phyloP scores from a whole-genome alignment of 2,888 invertebrate species.

The Mesorhabditis sp. region DNA sequence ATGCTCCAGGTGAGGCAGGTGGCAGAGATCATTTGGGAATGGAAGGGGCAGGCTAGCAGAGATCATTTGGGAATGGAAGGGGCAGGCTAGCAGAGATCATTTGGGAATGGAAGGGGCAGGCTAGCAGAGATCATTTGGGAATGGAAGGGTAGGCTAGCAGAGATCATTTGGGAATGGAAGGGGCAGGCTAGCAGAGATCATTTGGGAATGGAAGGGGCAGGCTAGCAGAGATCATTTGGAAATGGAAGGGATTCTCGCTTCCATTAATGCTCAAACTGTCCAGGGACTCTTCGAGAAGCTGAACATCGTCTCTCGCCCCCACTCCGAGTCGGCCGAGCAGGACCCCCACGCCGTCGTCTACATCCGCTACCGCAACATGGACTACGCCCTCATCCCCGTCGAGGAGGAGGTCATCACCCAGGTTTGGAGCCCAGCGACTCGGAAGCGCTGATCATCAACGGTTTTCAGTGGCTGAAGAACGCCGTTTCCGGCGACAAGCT shows the following conservation, averaged over 20 bases:
- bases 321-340: slow-evolving; percentile 11
- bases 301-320: slow-evolving; percentile 27
- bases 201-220: too few species aligned
- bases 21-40: too few species aligned
- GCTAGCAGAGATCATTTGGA: too few species aligned
- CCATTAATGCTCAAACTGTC: not conserved
- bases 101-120: too few species aligned
- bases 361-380: slow-evolving; percentile 41
- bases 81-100: too few species aligned
- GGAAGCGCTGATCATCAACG: not conserved
- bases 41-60: too few species aligned
- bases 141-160: too few species aligned
- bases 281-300: slow-evolving; percentile 36
- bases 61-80: too few species aligned
- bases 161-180: too few species aligned
- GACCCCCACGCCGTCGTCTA: slow-evolving; percentile 30
- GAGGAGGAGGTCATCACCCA: slow-evolving; percentile 20
- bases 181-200: too few species aligned
- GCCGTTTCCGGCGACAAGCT: not conserved
- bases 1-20: not conserved
- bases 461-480: not conserved
- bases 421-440: not conserved
- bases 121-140: too few species aligned
- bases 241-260: too few species aligned
- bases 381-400: slow-evolving; percentile 39